phyloP scores from a whole-genome alignment of 1,140 invertebrate species.

The Orchestia grillus region DNA sequence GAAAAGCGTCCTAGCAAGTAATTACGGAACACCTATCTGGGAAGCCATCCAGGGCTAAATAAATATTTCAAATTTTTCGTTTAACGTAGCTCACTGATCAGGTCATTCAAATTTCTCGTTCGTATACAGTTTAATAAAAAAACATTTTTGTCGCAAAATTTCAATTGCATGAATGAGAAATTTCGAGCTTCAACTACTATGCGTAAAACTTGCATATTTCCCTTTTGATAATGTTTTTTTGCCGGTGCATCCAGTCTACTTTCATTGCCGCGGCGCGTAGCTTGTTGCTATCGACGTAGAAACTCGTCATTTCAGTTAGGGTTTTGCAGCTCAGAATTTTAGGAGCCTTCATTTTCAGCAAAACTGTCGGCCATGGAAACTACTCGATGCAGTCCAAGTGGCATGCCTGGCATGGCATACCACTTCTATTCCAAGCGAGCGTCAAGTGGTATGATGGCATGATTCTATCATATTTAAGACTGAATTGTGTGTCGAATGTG shows the following conservation, averaged over 20 bases:
- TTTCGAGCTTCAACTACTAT: too few species aligned
- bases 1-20: not conserved
- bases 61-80: not conserved
- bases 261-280: not conserved
- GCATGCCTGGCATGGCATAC: too few species aligned
- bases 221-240: too few species aligned
- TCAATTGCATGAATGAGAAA: too few species aligned
- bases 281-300: not conserved
- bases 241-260: not conserved
- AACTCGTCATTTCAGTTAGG: not conserved
- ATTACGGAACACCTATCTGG: not conserved
- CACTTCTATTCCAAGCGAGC: too few species aligned
- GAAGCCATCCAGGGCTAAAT: not conserved
- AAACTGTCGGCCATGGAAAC: not conserved
- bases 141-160: not conserved
- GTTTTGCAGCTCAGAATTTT: not conserved
- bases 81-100: not conserved
- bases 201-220: too few species aligned
- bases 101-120: not conserved
- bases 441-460: too few species aligned
- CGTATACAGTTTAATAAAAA: not conserved
- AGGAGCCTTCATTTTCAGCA: not conserved
- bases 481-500: too few species aligned
- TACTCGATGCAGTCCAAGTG: too few species aligned
- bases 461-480: too few species aligned